Evolutionary conservation across 1,140 invertebrate species (phyloP).

Genomic region (Macrocentrus cingulum): DNA sequence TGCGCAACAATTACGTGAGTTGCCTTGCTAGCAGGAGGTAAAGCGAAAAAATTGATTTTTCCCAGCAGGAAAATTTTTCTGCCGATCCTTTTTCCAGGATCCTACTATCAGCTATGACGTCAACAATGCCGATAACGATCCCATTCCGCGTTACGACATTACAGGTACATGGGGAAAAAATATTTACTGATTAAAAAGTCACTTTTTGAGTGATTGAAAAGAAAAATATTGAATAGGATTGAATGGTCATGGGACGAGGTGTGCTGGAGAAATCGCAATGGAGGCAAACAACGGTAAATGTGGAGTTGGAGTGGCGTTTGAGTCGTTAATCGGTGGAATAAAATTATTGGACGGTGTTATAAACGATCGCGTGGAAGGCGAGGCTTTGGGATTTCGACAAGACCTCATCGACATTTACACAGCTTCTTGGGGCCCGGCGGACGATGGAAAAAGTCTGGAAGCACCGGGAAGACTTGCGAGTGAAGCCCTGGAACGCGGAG

Average conservation of each 20-base stretch:
- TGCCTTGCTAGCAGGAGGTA: too few species aligned
- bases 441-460: slow-evolving; percentile 97
- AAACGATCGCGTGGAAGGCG: slow-evolving; percentile 94
- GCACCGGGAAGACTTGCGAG: slow-evolving; percentile 96
- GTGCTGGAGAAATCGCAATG: slow-evolving; percentile 90
- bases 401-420: slow-evolving; percentile 95
- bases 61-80: not conserved
- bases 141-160: slow-evolving; percentile 92
- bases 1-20: slow-evolving; percentile 87
- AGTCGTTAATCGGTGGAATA: slow-evolving; percentile 90
- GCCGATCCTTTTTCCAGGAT: slow-evolving; percentile 74
- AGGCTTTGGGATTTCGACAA: slow-evolving; percentile 86
- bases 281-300: slow-evolving; percentile 91
- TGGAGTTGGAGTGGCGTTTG: slow-evolving; percentile 91
- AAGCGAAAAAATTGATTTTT: slow-evolving; percentile 1
- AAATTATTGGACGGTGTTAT: slow-evolving; percentile 95
- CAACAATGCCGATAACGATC: slow-evolving; percentile 94
- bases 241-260: slow-evolving; percentile 87
- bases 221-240: too few species aligned
- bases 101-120: slow-evolving; percentile 93
- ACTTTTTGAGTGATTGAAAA: too few species aligned
- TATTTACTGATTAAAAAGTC: not conserved
- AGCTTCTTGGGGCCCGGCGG: slow-evolving; percentile 95
- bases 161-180: slow-evolving; percentile 72
- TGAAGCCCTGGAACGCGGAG: slow-evolving; percentile 77